phyloP scores from a whole-genome alignment of 2,113 vertebrate genomes.

The Ailurus styani region DNA sequence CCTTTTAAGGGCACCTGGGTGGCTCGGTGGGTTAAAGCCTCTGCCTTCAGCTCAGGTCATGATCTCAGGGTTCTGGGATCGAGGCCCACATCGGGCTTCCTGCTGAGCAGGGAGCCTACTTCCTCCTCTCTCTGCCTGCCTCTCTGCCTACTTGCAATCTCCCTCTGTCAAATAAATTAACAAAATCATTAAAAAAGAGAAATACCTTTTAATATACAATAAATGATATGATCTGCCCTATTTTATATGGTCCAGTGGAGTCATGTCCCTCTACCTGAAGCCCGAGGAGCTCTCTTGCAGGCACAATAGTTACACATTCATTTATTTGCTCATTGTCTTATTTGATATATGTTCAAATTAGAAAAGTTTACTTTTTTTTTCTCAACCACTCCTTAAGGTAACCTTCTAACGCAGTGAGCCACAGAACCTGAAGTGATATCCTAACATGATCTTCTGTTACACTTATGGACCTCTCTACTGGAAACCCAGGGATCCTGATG shows the following conservation, averaged over 20 bases:
- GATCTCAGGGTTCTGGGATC: no score
- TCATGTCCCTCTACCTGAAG: neutral
- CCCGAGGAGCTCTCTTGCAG: neutral
- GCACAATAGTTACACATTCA: neutral
- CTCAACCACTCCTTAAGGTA: neutral
- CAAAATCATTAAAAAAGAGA: no score
- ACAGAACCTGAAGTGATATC: neutral
- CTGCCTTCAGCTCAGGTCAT: no score
- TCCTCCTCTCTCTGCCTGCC: no score
- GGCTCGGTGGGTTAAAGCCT: no score
- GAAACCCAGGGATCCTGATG: neutral
- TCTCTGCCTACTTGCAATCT: no score
- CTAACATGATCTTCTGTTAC: neutral
- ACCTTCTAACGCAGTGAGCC: neutral
- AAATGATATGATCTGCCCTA: neutral
- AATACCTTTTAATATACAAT: neutral
- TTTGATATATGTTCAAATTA: neutral
- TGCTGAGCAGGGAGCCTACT: no score
- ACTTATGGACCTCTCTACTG: neutral
- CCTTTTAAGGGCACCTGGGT: no score
- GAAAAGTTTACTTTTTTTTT: neutral
- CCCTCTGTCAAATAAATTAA: no score
- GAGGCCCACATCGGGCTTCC: no score
- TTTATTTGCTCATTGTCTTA: neutral
- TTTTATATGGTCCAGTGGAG: neutral